Evolutionary conservation across 1,140 invertebrate genomes (phyloP).

Genomic region (Polypedilum pembai): DNA sequence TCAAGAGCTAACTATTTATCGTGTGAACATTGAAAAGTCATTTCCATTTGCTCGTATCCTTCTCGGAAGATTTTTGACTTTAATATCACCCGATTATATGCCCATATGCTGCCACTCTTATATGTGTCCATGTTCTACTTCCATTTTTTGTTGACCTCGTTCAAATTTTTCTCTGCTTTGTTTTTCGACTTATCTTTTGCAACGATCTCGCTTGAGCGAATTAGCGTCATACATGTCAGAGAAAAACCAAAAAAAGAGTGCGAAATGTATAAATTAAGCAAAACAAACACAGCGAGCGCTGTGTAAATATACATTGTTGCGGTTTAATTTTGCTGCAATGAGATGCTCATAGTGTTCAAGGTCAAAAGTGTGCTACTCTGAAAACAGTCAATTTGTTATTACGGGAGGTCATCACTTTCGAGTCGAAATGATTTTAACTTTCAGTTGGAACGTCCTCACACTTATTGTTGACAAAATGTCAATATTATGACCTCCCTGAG

Average conservation of each 20-base stretch:
- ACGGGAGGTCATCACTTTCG: neutral
- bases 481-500: neutral
- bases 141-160: conserved; percentile 4
- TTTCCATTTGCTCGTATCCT: neutral
- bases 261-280: neutral
- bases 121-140: conserved; percentile 23
- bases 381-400: no score
- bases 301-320: conserved; percentile 1
- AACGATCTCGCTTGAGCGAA: neutral
- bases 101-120: neutral
- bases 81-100: neutral
- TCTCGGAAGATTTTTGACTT: conserved; percentile 5
- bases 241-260: neutral
- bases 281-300: neutral
- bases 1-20: neutral
- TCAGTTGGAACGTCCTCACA: no score
- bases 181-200: neutral
- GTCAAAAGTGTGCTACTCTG: neutral
- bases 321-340: neutral
- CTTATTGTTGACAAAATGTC: neutral
- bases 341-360: neutral
- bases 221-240: conserved; percentile 10
- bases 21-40: neutral
- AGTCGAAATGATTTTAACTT: neutral
- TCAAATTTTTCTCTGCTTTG: neutral